Base-by-base conservation (phyloP, 2,113 vertebrate species). In the Crotophaga sulcirostris region DNA sequence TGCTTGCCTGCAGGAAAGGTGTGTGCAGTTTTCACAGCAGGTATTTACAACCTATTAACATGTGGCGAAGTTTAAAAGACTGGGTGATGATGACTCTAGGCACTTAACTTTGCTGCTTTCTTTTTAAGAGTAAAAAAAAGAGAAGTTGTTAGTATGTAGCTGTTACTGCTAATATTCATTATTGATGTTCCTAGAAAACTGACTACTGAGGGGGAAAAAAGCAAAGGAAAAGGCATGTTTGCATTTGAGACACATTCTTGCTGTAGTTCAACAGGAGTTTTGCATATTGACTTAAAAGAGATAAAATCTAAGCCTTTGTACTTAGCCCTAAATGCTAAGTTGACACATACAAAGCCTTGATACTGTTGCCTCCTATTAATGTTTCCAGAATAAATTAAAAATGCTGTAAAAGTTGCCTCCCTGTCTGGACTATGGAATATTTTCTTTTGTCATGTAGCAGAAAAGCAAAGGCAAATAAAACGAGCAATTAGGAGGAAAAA, bases 381-480 rank as follows among this genome's bases (percentile, higher is more conserved):
- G 19, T 49, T 76, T 91, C 28, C 36, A 75, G 13, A 74, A 52
- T 29, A 89, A 59, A 81, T 38, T 33, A 6, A 70, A 86, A 76
- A 62, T 45, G 6, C 19, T 79, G 17, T 55, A 62, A 55, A 93
- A 74, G 26, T 62, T 81, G 33, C 9, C 16, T 59, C 18, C 24
- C 17, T 77, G 34, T 54, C 7, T 1, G 2, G 47, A 76, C 16
- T 40, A 23, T 56, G 40, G 49, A 62, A 17, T 66, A 68, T 38
- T 80, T 85, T 82, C 17, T 10, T 73, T 68, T 66, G 33, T 59
- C 23, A 12, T 14, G 8, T 40, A 76, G 49, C 15, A 85, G 40
- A 83, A 95, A 83, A 73, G 19, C 36, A 75, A 84, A 84, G 10
- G 55, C 29, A 92, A 90, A 87, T n/a, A 4, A 66, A 31, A 5